Percentiles rank a stretch among this genome's conserved stretches.
Evolutionary conservation across 2,797 vertebrate species (phyloP).

Genomic region (Helostoma temminkii): DNA sequence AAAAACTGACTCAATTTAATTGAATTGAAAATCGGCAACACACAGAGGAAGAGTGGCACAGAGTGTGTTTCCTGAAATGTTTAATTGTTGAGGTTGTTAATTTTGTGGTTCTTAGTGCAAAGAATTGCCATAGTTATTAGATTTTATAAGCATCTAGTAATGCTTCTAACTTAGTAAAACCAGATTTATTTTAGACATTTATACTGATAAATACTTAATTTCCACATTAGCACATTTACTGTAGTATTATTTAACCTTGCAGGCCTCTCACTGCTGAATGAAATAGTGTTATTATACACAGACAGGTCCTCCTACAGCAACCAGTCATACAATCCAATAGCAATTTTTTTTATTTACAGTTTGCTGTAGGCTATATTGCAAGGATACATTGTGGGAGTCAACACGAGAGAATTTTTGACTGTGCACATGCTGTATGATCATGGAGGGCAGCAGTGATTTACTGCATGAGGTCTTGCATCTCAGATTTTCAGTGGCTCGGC

Average conservation of each 20-base stretch:
- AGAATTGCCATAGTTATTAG: not conserved
- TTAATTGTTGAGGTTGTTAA: too few species aligned
- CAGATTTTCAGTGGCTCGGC: slow-evolving; percentile 19
- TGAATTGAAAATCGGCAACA: too few species aligned
- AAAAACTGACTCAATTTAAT: too few species aligned
- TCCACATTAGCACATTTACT: too few species aligned
- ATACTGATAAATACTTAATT: too few species aligned
- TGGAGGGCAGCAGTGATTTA: slow-evolving; percentile 53
- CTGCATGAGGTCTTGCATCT: slow-evolving; percentile 22
- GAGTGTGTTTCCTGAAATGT: too few species aligned
- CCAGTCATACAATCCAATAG: too few species aligned
- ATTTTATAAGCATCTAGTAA: too few species aligned
- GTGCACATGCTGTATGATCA: slow-evolving; percentile 34
- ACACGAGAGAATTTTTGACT: slow-evolving; percentile 16
- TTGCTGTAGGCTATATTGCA: slow-evolving; percentile 19
- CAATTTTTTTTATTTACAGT: slow-evolving; percentile 14
- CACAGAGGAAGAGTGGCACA: too few species aligned
- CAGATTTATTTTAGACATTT: too few species aligned
- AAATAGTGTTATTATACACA: slow-evolving; percentile 9
- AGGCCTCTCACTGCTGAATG: slow-evolving; percentile 4
- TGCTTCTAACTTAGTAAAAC: too few species aligned
- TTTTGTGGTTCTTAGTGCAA: not conserved
- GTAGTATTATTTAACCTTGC: slow-evolving; percentile 11
- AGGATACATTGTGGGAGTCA: slow-evolving; percentile 30
- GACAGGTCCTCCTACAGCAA: too few species aligned